These are phyloP conservation scores for Leptinotarsa peninsularis DNA, from an alignment of 2,888 invertebrate species.

Conservation along the genomic window DNA sequence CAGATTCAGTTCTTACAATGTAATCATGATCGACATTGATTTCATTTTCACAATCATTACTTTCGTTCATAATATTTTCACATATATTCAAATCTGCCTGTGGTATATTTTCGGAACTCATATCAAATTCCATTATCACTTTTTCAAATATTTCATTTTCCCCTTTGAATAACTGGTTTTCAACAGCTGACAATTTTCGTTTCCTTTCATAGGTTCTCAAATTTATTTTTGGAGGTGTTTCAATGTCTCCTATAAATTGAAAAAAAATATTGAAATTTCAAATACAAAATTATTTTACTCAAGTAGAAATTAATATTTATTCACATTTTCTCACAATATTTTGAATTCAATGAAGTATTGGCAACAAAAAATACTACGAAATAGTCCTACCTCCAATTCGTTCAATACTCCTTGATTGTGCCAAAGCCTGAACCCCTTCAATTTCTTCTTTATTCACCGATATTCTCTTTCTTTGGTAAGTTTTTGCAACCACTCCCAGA, in stretches of 20 bases:
- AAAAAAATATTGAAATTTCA: neutral
- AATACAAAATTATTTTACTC: neutral
- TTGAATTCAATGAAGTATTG: no score
- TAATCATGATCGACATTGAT: constrained; percentile 16
- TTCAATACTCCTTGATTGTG: neutral
- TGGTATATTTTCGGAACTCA: neutral
- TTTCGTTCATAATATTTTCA: neutral
- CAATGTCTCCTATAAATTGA: constrained; percentile 1
- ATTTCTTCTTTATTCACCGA: neutral
- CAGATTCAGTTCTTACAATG: neutral
- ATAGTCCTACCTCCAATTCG: no score
- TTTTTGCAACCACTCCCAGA: constrained; percentile 14
- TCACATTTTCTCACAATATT: no score
- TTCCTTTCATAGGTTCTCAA: constrained; percentile 25
- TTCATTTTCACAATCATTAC: neutral
- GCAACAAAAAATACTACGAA: no score
- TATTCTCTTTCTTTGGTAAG: constrained; percentile 6
- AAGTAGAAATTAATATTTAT: no score
- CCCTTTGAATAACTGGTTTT: neutral
- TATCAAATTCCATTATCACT: neutral
- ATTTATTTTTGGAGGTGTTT: neutral
- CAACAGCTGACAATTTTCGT: neutral
- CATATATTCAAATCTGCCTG: no score
- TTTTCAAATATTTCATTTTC: neutral
- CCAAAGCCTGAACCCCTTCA: neutral